Evolutionary conservation across 2,113 vertebrate genomes (phyloP).

Genomic region (Sterrhoptilus dennistouni): DNA sequence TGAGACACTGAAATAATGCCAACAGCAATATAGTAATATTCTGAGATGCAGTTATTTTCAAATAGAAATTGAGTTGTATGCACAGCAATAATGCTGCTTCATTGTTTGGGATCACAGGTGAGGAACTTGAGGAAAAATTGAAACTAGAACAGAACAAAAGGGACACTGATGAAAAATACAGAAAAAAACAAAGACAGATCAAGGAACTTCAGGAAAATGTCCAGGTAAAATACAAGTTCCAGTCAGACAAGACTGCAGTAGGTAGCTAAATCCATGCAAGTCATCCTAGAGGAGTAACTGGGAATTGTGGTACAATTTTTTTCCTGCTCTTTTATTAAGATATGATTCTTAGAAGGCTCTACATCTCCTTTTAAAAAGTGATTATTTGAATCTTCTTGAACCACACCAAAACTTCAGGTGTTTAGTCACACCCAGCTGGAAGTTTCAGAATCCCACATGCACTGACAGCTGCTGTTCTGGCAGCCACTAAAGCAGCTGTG

Average conservation of each 20-base stretch:
- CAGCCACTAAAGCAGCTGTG: background rate
- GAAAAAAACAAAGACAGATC: constrained; percentile 78
- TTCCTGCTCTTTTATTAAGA: background rate
- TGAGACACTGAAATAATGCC: background rate
- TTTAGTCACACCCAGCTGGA: background rate
- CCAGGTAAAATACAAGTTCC: constrained; percentile 74
- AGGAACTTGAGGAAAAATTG: constrained; percentile 79
- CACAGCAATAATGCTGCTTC: background rate
- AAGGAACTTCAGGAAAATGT: constrained; percentile 83
- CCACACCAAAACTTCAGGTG: background rate
- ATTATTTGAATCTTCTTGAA: background rate
- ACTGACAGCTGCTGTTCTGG: background rate
- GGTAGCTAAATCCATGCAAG: background rate
- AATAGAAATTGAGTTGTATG: background rate
- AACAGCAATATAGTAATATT: background rate
- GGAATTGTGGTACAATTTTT: background rate
- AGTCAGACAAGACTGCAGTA: background rate
- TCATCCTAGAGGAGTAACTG: background rate
- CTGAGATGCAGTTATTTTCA: background rate
- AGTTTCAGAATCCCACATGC: background rate
- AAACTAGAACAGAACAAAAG: constrained; percentile 84
- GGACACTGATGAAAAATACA: constrained; percentile 77
- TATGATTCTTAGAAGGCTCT: background rate
- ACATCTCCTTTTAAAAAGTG: background rate
- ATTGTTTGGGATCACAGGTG: constrained; percentile 68